These are phyloP conservation scores for Basileuterus tristriatus DNA, from an alignment of 2,797 vertebrate species.

Conservation along the genomic window DNA sequence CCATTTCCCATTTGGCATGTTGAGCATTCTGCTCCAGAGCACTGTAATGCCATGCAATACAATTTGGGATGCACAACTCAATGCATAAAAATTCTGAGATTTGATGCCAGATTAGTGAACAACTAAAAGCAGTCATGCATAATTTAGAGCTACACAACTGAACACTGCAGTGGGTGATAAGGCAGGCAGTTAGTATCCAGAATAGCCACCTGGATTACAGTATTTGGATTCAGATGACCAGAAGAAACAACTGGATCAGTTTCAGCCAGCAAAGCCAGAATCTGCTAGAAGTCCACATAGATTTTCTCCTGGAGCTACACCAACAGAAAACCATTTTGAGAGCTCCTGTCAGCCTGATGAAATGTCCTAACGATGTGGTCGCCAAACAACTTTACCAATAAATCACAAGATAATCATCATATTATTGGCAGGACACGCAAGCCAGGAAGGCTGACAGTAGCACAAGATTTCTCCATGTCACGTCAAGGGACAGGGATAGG, in stretches of 20 bases:
- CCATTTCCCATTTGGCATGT: not conserved
- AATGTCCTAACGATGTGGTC: not conserved
- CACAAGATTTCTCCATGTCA: not conserved
- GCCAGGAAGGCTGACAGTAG: not conserved
- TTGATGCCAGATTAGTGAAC: not conserved
- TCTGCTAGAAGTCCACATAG: not conserved
- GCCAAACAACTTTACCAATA: not conserved
- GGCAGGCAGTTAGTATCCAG: not conserved
- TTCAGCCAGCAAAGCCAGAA: constrained; percentile 11
- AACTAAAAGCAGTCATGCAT: not conserved
- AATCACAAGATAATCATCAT: not conserved
- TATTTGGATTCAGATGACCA: not conserved
- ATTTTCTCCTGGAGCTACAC: not conserved
- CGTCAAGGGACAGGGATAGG: not conserved
- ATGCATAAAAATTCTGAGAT: not conserved
- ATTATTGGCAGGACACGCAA: not conserved
- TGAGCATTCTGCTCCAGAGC: not conserved
- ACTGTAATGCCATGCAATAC: not conserved
- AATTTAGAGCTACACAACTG: not conserved
- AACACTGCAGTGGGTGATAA: not conserved
- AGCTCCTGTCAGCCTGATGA: not conserved
- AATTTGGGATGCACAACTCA: not conserved
- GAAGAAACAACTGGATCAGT: not conserved
- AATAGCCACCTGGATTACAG: not conserved
- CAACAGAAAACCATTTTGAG: not conserved